Base-by-base conservation (phyloP, 2,113 vertebrate species). In the Mormyrus lacerda region DNA sequence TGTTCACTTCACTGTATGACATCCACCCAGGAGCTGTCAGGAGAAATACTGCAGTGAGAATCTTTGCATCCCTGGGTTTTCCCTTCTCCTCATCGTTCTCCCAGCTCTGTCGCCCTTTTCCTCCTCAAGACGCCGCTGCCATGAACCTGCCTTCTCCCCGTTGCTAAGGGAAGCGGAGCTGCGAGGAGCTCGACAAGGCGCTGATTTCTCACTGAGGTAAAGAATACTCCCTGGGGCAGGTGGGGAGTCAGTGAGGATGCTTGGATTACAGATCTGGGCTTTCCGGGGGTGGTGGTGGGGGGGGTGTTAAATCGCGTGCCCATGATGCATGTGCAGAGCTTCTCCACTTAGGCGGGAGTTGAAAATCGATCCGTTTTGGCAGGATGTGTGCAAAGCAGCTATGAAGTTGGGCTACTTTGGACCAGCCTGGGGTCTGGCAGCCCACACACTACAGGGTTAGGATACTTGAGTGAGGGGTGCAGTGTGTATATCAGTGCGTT, bases 81-180 rank as follows among this genome's bases (percentile, higher is more conserved):
- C 90, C 89, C 90, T 91, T 91, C 92, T 93, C 92, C 91, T 88
- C 91, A 91, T 88, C 89, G 89, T 90, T 92, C 87, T 1, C 13
- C n/a, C 5, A 90, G 76, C n/a, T 92, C 92, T 89, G 79, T 90
- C 89, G 90, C 89, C 92, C 91, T 90, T 85, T 85, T 90, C 58
- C 44, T 88, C 90, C 90, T 69, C 91, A 87, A 93, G 90, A 93
- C 93, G 93, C 91, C 93, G 92, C 92, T 86, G 94, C 92, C 92
- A 95, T 95, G 95, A 94, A 94, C 93, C 94, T 91, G 92, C 91
- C 93, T 92, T 93, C 93, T 91, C 93, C 93, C 93, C 93, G 94
- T 95, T 95, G 94, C 94, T 95, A 95, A 95, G 94, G 94, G 94
- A 92, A 94, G 92, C 91, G 90, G 91, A 76, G 90, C 90, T 87